Evolutionary conservation across 2,888 invertebrate species (phyloP), one percentile per base, ranked within the genome.

Genomic region (Celastrina argiolus): DNA sequence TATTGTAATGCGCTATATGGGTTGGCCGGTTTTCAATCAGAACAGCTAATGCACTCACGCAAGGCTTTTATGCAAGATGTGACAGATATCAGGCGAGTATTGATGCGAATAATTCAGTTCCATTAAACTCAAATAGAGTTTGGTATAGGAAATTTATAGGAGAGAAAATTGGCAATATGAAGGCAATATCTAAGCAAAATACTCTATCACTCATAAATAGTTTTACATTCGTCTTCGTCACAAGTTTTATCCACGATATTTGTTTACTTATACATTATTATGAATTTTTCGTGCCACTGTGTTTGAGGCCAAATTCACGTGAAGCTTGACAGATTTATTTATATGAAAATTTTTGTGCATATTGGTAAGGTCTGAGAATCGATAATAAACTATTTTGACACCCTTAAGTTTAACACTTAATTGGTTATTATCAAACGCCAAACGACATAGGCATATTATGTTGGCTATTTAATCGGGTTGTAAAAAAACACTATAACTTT

Each of bases 21-120:
- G 51, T 51, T 22, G 51, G 22, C 51, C 51, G 51, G 51, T 22
- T 31, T 58, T 58, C 58, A 58, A 58, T 58, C 58, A 58, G 58
- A 16, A 16, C 22, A 58, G 58, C 58, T 58, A 58, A 58, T 58
- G 58, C 58, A 58, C 31, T 2, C 28, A 51, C 51, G 2, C 31
- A 31, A 28, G 58, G 31, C 58, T 58, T 58, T 58, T 58, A 58
- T 58, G 58, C 31, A 28, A 31, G 28, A 31, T 58, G n/a, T 31
- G 58, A 58, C 31, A 31, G 58, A 58, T 58, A 28, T 31, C 28
- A 31, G 58, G 5, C 14, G 58, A 58, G 58, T n/a, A 58, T 58
- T 58, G 16, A 31, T 31, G 58, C 51, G 51, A 51, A 51, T 51
- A 16, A 51, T 22, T 51, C 51, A 51, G 12, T 12, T 22, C 12